Base-by-base conservation (phyloP, 37 sponge, comb jelly and placozoan genomes). In the Ianthella basta region DNA sequence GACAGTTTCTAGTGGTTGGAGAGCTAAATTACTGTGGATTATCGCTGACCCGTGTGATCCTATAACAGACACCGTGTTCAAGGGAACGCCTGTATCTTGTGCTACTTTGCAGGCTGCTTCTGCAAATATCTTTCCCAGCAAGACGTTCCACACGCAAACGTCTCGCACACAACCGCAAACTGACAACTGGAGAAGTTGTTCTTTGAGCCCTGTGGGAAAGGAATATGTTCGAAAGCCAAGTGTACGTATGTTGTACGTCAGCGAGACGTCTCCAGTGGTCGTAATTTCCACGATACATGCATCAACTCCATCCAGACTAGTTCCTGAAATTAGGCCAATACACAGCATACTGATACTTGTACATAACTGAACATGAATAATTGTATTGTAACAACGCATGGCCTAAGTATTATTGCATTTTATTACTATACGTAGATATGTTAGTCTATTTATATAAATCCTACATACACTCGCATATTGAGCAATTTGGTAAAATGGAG, bases 221-320 rank as follows among this genome's bases (percentile, higher is more conserved):
- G 89, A 80, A 30, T 79, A 38, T 10, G 89, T 88, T 35, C 72
- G 56, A 60, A 67, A 88, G 19, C 82, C 83, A 12, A 86, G 20
- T 1, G 74, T 19, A 14, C 57, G 24, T 23, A 61, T 44, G 29
- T 83, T 73, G 79, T 33, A 77, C 33, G 39, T n/a, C 0, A 53
- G 27, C 37, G 23, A 53, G 0, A 32, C 10, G 0, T 19, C 29
- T 81, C 65, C 69, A 29, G 65, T 69, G 34, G 65, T 74, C 40
- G 64, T 74, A 60, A 92, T 74, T n/a, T 92, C 84, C 40, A 92
- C 80, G 27, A 92, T 19, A 30, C 87, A 84, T 1, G 89, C 89
- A 44, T 92, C 89, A 57, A 92, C 78, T 27, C 93, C 93, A 38
- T 92, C 93, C 87, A 86, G 60, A 36, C 93, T 92, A 38, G 93